Conservation (phyloP, 2,888 invertebrate species). For the Coenonympha arcania region DNA sequence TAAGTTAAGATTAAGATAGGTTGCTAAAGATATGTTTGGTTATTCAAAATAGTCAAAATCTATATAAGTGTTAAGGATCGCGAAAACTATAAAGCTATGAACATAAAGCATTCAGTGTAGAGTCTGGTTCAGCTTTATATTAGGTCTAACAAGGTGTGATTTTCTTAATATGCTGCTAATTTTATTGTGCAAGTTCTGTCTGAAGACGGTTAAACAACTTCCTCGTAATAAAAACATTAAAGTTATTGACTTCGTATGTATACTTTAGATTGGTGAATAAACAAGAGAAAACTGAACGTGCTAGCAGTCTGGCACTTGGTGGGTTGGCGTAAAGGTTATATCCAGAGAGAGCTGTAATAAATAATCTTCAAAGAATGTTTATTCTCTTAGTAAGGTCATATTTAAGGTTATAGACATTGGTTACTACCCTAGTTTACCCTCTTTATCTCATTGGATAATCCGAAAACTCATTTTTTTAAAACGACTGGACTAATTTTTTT, state of each 20-base stretch:
- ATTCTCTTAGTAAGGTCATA: too few species aligned
- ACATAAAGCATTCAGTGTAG: too few species aligned
- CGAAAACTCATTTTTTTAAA: too few species aligned
- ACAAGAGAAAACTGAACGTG: conserved; percentile 39
- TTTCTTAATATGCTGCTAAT: not conserved
- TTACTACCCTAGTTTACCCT: not conserved
- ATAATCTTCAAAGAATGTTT: not conserved
- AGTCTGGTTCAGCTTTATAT: too few species aligned
- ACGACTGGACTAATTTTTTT: too few species aligned
- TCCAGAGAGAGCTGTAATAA: conserved; percentile 18
- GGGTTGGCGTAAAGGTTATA: conserved; percentile 22
- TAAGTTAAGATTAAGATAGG: too few species aligned
- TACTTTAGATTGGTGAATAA: conserved; percentile 31
- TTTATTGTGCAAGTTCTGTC: not conserved
- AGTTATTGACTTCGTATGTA: conserved; percentile 15
- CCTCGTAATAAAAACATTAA: conserved; percentile 6
- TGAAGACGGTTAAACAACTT: not conserved
- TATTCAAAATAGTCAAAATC: too few species aligned
- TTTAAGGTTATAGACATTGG: not conserved
- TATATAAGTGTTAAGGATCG: too few species aligned
- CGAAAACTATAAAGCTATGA: not conserved
- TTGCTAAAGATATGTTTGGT: too few species aligned
- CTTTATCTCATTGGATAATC: too few species aligned
- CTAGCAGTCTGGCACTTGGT: conserved; percentile 28
- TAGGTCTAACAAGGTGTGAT: not conserved